Evolutionary conservation across 2,113 vertebrate genomes (phyloP).

Genomic region (Pavo muticus): DNA sequence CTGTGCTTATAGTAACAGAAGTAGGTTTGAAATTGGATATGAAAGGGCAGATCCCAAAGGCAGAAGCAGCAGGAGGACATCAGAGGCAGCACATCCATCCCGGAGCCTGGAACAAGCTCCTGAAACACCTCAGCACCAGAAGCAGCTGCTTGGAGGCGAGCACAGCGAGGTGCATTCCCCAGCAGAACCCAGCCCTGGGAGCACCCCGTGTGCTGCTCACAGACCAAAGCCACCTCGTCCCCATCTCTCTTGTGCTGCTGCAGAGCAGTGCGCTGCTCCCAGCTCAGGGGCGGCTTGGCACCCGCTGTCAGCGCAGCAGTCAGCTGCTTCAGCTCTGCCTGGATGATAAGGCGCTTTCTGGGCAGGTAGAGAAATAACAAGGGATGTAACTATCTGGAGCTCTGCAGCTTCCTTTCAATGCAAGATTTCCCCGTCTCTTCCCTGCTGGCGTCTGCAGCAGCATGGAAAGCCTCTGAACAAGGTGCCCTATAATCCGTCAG

Average conservation of each 20-base stretch:
- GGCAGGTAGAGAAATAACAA: rapidly evolving
- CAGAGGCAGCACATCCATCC: not conserved
- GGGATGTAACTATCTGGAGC: not conserved
- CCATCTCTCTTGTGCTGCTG: no score
- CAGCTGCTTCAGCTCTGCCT: not conserved
- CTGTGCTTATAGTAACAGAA: rapidly evolving
- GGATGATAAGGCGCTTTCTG: rapidly evolving
- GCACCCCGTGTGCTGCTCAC: not conserved
- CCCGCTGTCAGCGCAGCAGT: not conserved
- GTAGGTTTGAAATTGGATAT: not conserved
- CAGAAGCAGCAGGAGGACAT: not conserved
- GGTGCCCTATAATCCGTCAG: slow-evolving; percentile 4
- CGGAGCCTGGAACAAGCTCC: not conserved
- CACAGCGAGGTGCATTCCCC: not conserved
- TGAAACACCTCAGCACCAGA: no score
- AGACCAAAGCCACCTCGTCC: not conserved
- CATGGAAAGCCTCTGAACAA: not conserved
- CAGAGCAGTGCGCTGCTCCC: rapidly evolving
- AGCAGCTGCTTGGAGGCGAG: rapidly evolving
- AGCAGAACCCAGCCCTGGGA: rapidly evolving
- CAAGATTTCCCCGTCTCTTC: not conserved
- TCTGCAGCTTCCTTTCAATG: not conserved
- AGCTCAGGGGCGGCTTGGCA: not conserved
- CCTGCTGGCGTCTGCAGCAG: not conserved
- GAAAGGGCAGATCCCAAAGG: not conserved